phyloP scores from a whole-genome alignment of 2,113 vertebrate genomes.

The Bombycilla garrulus region DNA sequence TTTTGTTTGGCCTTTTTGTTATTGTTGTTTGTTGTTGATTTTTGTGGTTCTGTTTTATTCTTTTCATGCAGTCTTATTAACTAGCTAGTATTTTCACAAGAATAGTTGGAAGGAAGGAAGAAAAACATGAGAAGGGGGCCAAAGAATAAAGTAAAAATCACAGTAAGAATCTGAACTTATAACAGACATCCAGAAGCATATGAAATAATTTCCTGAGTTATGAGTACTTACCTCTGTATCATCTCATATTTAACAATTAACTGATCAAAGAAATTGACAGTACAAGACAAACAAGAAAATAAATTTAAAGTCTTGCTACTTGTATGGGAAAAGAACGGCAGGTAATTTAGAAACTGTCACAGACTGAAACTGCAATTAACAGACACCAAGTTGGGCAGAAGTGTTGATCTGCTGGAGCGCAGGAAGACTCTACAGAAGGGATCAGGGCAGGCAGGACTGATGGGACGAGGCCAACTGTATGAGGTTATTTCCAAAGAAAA shows the following conservation, averaged over 20 bases:
- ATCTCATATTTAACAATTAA: neutral
- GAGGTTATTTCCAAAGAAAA: neutral
- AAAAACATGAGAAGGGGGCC: neutral
- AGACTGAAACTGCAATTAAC: neutral
- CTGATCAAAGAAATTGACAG: neutral
- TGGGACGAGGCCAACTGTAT: fast-evolving
- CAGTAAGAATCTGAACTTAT: neutral
- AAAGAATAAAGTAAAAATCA: neutral
- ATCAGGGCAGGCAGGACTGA: neutral
- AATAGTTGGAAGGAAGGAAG: neutral
- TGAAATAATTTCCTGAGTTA: neutral
- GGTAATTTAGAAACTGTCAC: neutral
- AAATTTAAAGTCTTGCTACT: neutral
- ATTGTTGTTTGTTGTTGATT: neutral
- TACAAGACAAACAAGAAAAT: neutral
- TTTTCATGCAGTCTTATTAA: neutral
- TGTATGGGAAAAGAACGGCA: neutral
- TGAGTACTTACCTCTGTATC: neutral
- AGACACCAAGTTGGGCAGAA: neutral
- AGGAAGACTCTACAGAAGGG: neutral
- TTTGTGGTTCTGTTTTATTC: neutral
- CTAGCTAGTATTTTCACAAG: neutral
- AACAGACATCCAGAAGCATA: neutral
- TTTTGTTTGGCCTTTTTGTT: neutral
- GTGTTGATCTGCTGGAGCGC: neutral